phyloP scores from a whole-genome alignment of 2,113 vertebrate genomes.

The Gobiocypris rarus region DNA sequence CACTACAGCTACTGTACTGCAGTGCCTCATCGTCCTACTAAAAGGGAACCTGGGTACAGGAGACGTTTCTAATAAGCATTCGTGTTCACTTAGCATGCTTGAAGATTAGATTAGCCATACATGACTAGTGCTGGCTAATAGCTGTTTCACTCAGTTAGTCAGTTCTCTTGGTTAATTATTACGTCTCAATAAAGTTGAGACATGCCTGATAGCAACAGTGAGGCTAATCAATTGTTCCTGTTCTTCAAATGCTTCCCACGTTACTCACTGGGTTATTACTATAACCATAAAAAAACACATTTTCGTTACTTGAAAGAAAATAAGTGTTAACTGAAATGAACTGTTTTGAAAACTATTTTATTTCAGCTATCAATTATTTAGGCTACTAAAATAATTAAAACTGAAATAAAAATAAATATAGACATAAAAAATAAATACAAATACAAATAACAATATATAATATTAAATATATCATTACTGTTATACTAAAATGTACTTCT shows the following conservation, averaged over 20 bases:
- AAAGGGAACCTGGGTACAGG: not conserved
- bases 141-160: constrained; percentile 20
- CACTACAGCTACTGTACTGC: constrained; percentile 1
- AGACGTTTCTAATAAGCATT: not conserved
- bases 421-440: too few species aligned
- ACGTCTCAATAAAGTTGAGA: not conserved
- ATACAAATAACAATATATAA: too few species aligned
- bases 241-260: not conserved
- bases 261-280: not conserved
- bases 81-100: constrained; percentile 12
- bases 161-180: constrained; percentile 12
- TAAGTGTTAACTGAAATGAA: not conserved
- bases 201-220: not conserved
- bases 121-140: not conserved
- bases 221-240: not conserved
- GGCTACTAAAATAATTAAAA: not conserved
- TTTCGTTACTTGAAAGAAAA: not conserved
- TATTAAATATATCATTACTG: too few species aligned
- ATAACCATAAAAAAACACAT: not conserved
- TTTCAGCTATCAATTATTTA: not conserved
- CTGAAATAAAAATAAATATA: not conserved
- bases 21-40: not conserved
- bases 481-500: too few species aligned
- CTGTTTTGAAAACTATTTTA: not conserved
- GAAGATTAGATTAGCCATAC: not conserved